Evolutionary conservation across 2,797 vertebrate genomes (phyloP).

Genomic region (Glyptemys insculpta): DNA sequence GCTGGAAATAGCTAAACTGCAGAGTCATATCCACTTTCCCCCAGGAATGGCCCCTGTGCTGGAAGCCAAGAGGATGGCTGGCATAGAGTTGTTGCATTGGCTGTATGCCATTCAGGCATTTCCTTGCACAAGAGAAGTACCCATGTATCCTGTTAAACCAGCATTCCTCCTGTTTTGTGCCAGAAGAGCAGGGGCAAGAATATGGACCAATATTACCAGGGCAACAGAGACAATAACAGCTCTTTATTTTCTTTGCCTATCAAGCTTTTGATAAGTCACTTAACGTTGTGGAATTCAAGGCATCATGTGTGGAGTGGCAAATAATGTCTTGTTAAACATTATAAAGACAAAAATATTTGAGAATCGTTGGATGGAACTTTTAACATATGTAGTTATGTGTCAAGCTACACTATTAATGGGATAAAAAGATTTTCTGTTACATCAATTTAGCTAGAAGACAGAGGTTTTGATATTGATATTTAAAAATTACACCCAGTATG

Average conservation of each 20-base stretch:
- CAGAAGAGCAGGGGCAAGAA: neutral
- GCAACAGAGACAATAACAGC: neutral
- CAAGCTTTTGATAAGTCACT: neutral
- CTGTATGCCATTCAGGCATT: rapidly evolving
- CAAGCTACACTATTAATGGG: neutral
- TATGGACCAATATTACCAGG: neutral
- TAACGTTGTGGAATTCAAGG: neutral
- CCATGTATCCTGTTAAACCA: neutral
- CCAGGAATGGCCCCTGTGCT: rapidly evolving
- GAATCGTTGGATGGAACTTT: neutral
- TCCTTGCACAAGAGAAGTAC: neutral
- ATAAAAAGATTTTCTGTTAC: neutral
- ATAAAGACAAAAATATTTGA: neutral
- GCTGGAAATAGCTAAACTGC: too few species aligned
- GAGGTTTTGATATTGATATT: neutral
- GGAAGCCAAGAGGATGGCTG: rapidly evolving
- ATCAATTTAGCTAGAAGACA: neutral
- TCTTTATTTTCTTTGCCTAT: neutral
- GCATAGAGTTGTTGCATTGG: neutral
- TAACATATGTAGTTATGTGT: neutral
- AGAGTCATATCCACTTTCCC: neutral
- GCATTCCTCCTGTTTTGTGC: neutral
- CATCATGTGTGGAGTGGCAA: neutral
- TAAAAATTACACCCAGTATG: neutral
- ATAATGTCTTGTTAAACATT: neutral